A percentile compares a stretch with the other conserved stretches of the same genome.
phyloP scores from a whole-genome alignment of 1,140 invertebrate species.

The Bicyclus anynana region DNA sequence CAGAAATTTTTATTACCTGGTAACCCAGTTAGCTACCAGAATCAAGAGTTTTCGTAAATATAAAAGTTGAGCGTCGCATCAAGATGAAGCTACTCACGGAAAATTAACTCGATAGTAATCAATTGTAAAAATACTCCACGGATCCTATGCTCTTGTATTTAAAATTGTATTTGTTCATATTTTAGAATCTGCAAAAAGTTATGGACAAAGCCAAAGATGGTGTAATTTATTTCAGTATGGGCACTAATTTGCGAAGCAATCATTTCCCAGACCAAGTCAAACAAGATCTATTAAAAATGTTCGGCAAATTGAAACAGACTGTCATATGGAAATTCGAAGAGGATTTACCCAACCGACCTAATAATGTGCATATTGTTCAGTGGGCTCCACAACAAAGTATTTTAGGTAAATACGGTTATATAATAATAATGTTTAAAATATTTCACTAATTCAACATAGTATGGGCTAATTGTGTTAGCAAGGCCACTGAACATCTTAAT shows the following conservation, averaged over 20 bases:
- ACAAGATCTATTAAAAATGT: slow-evolving; percentile 58
- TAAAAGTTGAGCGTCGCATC: too few species aligned
- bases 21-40: too few species aligned
- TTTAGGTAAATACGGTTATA: slow-evolving; percentile 61
- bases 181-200: slow-evolving; percentile 25
- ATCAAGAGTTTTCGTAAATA: too few species aligned
- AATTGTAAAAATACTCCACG: too few species aligned
- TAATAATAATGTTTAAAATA: too few species aligned
- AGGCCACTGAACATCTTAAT: too few species aligned
- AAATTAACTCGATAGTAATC: too few species aligned
- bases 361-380: slow-evolving; percentile 79
- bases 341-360: slow-evolving; percentile 57
- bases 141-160: too few species aligned
- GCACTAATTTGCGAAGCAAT: slow-evolving; percentile 76
- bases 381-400: slow-evolving; percentile 82
- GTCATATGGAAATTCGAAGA: slow-evolving; percentile 78
- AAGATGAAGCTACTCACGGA: too few species aligned
- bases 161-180: slow-evolving; percentile 2
- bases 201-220: slow-evolving; percentile 27
- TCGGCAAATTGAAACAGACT: slow-evolving; percentile 63
- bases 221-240: slow-evolving; percentile 80
- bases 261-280: slow-evolving; percentile 29
- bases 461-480: too few species aligned
- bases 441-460: too few species aligned
- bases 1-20: too few species aligned